Base-by-base conservation (phyloP, 2,113 vertebrate species). In the Osmerus mordax region DNA sequence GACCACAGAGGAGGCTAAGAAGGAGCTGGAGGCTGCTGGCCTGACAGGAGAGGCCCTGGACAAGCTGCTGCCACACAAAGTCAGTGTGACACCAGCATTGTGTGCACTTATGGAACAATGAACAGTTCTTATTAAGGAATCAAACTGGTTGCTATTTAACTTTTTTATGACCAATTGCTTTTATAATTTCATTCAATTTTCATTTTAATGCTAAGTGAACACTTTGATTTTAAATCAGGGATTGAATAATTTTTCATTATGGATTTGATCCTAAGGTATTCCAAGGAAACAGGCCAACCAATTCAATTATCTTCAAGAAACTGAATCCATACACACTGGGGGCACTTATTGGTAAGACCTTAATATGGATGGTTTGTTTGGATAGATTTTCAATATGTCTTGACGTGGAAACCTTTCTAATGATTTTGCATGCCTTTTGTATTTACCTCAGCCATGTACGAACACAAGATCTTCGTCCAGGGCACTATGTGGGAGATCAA, bases 391-490 rank as follows among this genome's bases (percentile, higher is more conserved):
- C 41, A 47, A 47, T 47, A 12, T 47, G 41, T 11, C 8, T 47
- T 47, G 41, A 47, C 8, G 9, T 47, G 41, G 41, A 47, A 47
- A 47, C 41, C 41, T 47, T 47, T 47, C 41, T 47, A 12, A 47
- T 47, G 41, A 47, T 11, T 47, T 47, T 47, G 1, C 41, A 9
- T 11, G 9, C 9, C 9, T 11, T 47, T 47, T 47, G 9, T 47
- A 47, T 47, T 47, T 47, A 47, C 41, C 41, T 47, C 82, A 99
- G 97, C 96, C 47, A 94, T 99, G 96, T 99, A 99, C 9, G 97
- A 99, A 59, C 97, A 99, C 89, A 99, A 99, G 93, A 99, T 99
- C 92, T 99, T 99, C 54, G 91, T 99, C 32, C 97, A 99, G 91
- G 97, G 97, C 8, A 15, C 96, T 80, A 91, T 99, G 61, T 99